Evolutionary conservation across 2,113 vertebrate genomes (phyloP).

Genomic region (Salvelinus alpinus): DNA sequence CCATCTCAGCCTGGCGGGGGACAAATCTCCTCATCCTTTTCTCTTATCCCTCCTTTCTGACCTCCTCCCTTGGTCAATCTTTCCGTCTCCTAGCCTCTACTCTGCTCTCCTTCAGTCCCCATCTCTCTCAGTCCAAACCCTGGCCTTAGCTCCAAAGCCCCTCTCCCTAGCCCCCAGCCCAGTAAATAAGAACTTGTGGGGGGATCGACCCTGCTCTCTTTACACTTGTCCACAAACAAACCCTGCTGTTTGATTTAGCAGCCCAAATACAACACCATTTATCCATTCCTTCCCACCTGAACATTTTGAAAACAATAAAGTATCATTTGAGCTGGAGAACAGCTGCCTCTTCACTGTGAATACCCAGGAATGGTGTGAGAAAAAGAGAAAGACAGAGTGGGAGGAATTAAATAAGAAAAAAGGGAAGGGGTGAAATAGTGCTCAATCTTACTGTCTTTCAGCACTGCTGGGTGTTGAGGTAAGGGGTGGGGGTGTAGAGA

Average conservation of each 20-base stretch:
- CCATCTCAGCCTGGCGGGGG: conserved; percentile 9
- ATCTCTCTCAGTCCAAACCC: conserved; percentile 10
- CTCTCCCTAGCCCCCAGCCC: conserved; percentile 24
- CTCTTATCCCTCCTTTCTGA: neutral
- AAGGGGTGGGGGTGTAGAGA: conserved; percentile 6
- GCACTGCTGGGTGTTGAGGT: conserved; percentile 7
- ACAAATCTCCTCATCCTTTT: conserved; percentile 14
- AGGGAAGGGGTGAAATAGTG: conserved; percentile 34
- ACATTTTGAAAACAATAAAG: conserved; percentile 63
- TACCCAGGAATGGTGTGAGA: conserved; percentile 30
- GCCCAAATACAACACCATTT: conserved; percentile 42
- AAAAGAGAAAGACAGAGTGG: conserved; percentile 23
- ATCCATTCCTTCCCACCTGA: conserved; percentile 61
- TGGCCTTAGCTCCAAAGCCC: conserved; percentile 14
- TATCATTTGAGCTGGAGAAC: conserved; percentile 51
- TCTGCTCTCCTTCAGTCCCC: conserved; percentile 17
- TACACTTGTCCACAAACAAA: conserved; percentile 74
- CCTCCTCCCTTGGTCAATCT: neutral
- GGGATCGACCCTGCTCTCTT: conserved; percentile 45
- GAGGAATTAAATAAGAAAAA: conserved; percentile 4
- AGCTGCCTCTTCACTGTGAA: conserved; percentile 48
- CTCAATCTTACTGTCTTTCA: conserved; percentile 27
- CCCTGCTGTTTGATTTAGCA: conserved; percentile 71
- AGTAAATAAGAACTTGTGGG: conserved; percentile 53
- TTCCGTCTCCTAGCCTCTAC: conserved; percentile 5